These are phyloP conservation scores for Poecilia latipinna DNA, from an alignment of 2,113 vertebrate species.

Conservation along the genomic window DNA sequence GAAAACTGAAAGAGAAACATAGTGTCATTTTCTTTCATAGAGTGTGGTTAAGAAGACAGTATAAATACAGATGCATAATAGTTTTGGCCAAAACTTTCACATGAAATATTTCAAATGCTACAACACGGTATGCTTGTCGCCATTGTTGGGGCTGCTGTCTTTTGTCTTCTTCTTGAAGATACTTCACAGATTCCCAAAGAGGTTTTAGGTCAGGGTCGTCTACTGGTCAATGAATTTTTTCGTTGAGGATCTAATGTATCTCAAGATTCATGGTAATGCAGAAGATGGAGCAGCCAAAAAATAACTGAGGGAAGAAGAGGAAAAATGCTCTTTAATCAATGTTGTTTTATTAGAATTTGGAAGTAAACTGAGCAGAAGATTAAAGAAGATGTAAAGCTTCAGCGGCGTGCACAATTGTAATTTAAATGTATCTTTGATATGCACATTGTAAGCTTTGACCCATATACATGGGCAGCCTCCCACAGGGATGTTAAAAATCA, in stretches of 20 bases:
- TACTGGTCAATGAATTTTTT: conserved; percentile 31
- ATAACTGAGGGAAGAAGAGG: conserved; percentile 31
- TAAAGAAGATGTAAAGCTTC: conserved; percentile 52
- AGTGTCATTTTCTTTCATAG: background rate
- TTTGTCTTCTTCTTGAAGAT: too few relatives aligned
- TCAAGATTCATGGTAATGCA: conserved; percentile 31
- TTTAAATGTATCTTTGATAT: conserved; percentile 42
- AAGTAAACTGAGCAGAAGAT: conserved; percentile 47
- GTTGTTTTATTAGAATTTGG: conserved; percentile 31
- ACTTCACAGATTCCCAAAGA: too few relatives aligned
- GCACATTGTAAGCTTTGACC: conserved; percentile 6
- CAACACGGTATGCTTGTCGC: too few relatives aligned
- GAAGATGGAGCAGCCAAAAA: conserved; percentile 23
- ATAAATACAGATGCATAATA: background rate
- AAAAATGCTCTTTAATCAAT: conserved; percentile 25
- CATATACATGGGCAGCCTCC: conserved; percentile 36
- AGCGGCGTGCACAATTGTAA: conserved; percentile 25
- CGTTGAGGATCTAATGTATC: conserved; percentile 54
- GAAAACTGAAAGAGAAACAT: too few relatives aligned
- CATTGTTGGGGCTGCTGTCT: too few relatives aligned
- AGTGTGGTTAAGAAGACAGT: background rate
- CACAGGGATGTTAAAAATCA: conserved; percentile 57
- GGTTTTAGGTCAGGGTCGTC: conserved; percentile 8
- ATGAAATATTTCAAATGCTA: too few relatives aligned
- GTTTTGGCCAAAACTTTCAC: too few relatives aligned